phyloP scores from a whole-genome alignment of 2,113 vertebrate species.

The Gavialis gangeticus region DNA sequence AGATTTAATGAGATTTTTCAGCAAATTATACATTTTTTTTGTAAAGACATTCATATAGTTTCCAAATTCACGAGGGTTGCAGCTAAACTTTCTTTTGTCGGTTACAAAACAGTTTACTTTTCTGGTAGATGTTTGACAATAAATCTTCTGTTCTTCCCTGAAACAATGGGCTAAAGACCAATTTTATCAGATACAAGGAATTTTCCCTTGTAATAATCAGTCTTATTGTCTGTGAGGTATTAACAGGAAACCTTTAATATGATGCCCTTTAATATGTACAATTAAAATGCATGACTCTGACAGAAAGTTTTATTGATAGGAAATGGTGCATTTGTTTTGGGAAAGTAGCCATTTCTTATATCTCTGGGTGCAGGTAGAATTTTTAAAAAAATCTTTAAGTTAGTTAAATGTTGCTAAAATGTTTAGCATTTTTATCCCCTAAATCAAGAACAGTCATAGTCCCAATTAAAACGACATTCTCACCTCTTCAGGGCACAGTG shows the following conservation, averaged over 20 bases:
- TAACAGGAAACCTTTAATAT: background rate
- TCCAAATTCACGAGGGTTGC: background rate
- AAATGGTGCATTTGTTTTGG: background rate
- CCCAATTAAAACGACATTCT: background rate
- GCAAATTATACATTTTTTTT: background rate
- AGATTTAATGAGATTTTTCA: background rate
- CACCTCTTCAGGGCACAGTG: background rate
- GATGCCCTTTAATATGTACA: background rate
- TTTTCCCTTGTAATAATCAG: background rate
- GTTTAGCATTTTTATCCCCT: background rate
- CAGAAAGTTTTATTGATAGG: background rate
- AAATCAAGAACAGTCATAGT: background rate
- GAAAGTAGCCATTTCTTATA: background rate
- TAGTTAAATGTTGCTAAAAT: background rate
- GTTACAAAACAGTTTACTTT: background rate
- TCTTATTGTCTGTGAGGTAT: background rate
- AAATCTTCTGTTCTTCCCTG: background rate
- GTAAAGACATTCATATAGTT: conserved; percentile 1
- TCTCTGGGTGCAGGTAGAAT: background rate
- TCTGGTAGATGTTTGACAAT: background rate
- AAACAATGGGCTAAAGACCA: background rate
- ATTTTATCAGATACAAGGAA: background rate
- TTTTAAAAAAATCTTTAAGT: background rate
- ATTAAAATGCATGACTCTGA: background rate
- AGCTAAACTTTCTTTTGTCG: background rate